These are phyloP conservation scores for Tragelaphus strepsiceros DNA, from an alignment of 2,113 vertebrate genomes.

Conservation along the genomic window DNA sequence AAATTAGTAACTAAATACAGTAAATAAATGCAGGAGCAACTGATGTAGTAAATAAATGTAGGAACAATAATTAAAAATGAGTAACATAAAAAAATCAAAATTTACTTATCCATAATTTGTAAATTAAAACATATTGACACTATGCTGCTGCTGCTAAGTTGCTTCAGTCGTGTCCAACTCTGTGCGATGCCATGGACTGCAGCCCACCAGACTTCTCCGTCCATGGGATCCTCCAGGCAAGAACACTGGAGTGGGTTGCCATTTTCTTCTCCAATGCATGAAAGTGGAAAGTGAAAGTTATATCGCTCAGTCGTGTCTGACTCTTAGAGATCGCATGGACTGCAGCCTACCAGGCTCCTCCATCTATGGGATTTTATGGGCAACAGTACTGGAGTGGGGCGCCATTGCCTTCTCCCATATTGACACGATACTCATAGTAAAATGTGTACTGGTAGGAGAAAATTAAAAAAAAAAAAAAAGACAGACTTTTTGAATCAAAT, in stretches of 20 bases:
- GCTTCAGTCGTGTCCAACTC: no score
- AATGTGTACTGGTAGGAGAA: not conserved
- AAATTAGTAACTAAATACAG: not conserved
- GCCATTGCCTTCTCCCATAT: not conserved
- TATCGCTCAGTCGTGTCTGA: no score
- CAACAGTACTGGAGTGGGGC: no score
- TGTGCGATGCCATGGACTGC: no score
- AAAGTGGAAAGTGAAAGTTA: no score
- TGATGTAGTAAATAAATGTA: not conserved
- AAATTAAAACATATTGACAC: not conserved
- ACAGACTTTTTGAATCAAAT: not conserved
- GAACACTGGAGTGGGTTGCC: no score
- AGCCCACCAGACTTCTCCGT: no score
- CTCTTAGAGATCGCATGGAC: no score
- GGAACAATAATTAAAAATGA: not conserved
- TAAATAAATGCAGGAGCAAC: not conserved
- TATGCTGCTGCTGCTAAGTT: not conserved
- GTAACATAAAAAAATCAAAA: not conserved
- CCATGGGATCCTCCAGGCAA: no score
- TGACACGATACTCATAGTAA: not conserved
- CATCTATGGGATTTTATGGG: no score
- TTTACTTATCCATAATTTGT: not conserved
- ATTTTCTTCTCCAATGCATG: no score
- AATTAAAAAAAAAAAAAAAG: not conserved
- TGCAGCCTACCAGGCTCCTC: no score